phyloP scores from a whole-genome alignment of 2,797 vertebrate species.

The Onychomys leucogaster region DNA sequence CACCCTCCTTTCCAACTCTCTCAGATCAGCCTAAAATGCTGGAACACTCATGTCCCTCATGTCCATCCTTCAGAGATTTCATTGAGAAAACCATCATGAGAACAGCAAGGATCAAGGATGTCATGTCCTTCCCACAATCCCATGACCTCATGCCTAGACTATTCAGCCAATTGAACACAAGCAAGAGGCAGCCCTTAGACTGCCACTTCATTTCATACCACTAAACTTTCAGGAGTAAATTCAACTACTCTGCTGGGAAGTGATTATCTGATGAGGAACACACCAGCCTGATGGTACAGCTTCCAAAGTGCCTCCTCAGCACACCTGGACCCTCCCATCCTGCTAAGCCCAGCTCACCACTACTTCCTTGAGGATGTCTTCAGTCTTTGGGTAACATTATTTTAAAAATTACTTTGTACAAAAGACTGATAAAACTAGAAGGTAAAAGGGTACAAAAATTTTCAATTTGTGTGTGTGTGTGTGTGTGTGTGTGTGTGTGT shows the following conservation, averaged over 20 bases:
- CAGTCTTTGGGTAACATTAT: neutral
- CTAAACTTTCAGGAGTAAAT: neutral
- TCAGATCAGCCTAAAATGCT: too few species aligned
- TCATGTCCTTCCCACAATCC: rapidly evolving
- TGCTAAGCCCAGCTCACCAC: neutral
- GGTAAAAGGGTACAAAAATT: neutral
- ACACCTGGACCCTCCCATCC: neutral
- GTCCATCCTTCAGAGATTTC: neutral
- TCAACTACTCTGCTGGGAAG: neutral
- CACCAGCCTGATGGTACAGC: rapidly evolving
- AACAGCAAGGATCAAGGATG: neutral
- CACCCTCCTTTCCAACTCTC: neutral
- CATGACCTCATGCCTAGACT: neutral
- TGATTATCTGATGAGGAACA: neutral
- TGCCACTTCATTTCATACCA: neutral
- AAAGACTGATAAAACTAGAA: neutral
- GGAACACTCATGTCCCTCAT: neutral
- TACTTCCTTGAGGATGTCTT: neutral
- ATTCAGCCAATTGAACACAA: rapidly evolving
- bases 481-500: neutral
- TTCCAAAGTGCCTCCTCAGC: neutral
- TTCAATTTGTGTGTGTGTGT: neutral
- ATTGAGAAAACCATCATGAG: neutral
- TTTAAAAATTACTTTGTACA: neutral
- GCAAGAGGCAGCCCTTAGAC: rapidly evolving